Evolutionary conservation across 2,888 invertebrate genomes (phyloP), one percentile per base, ranked within the genome.

Genomic region (Macrosoma leucophasiata): DNA sequence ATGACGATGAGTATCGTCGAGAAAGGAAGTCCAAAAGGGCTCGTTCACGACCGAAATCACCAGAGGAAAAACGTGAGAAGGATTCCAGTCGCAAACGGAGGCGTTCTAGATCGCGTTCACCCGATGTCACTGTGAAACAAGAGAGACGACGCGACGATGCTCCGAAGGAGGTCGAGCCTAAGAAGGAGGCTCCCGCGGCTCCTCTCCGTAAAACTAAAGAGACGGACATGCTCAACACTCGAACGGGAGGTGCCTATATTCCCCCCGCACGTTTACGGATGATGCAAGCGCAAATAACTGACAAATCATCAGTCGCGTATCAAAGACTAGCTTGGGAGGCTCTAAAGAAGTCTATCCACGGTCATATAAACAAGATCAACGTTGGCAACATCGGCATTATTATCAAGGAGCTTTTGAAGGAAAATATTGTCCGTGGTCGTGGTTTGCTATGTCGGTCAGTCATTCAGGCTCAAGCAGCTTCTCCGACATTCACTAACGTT

Each of bases 261-360:
- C 99, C 99, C 1, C 99, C 98, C 1, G 98, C 98, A 0, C 96
- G 94, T 61, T 84, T 99, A 21, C 88, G 94, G 12, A 87, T 97
- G 89, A 95, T 98, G 95, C 98, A 98, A 76, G 94, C 93, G 0
- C 92, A 94, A 69, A 97, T 98, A 30, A 95, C 94, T 0, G 98
- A 99, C 61, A 99, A 99, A 84, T 87, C 91, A n/a, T 95, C 96
- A 41, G 90, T 91, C 13, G 95, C 95, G 1, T 99, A 95, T 75
- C 99, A 99, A 70, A 86, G 98, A 49, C 90, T 99, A 28, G 94
- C 98, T 1, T 99, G 99, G 99, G 98, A 99, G 81, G 97, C 97
- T 0, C 77, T 99, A 12, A 99, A 99, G 68, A 99, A 99, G 71
- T 97, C 97, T 5, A 94, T 99, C 46, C 97, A 98, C 61, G 99